These are phyloP conservation scores for Smittia aterrima DNA, from an alignment of 2,888 invertebrate species.

Conservation along the genomic window DNA sequence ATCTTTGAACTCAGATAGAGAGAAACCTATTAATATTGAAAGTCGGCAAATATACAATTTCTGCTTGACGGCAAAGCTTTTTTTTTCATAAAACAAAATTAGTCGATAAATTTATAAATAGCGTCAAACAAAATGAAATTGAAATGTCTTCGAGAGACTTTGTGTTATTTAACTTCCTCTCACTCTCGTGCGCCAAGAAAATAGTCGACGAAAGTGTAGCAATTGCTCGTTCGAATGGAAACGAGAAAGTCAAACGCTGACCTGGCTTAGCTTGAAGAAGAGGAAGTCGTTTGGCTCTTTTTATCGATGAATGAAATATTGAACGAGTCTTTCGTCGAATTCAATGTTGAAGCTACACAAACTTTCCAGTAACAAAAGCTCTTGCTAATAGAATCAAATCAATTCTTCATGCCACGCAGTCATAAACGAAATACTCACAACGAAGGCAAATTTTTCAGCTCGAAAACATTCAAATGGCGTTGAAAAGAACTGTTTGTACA, in stretches of 20 bases:
- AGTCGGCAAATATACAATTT: background rate
- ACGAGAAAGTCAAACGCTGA: background rate
- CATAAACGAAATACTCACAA: background rate
- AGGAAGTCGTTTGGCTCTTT: background rate
- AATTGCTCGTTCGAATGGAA: background rate
- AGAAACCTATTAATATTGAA: background rate
- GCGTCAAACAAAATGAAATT: background rate
- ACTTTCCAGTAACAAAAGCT: background rate
- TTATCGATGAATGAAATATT: background rate
- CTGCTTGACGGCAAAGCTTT: background rate
- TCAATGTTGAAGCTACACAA: too few relatives aligned
- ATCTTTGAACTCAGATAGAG: background rate
- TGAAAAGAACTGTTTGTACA: background rate
- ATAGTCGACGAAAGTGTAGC: background rate
- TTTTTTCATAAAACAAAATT: background rate
- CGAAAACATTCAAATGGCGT: background rate
- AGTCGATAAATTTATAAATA: background rate
- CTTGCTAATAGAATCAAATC: too few relatives aligned
- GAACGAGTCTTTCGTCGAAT: too few relatives aligned
- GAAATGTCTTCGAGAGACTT: background rate
- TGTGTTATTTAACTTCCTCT: slow-evolving; percentile 7
- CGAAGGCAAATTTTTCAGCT: background rate
- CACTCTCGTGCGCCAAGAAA: background rate
- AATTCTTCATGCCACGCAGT: slow-evolving; percentile 22
- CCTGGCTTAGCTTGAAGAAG: too few relatives aligned